Percentiles rank a stretch among this genome's conserved stretches.
These are phyloP conservation scores for Ophonus ardosiacus DNA, from an alignment of 2,888 invertebrate species.

Conservation along the genomic window DNA sequence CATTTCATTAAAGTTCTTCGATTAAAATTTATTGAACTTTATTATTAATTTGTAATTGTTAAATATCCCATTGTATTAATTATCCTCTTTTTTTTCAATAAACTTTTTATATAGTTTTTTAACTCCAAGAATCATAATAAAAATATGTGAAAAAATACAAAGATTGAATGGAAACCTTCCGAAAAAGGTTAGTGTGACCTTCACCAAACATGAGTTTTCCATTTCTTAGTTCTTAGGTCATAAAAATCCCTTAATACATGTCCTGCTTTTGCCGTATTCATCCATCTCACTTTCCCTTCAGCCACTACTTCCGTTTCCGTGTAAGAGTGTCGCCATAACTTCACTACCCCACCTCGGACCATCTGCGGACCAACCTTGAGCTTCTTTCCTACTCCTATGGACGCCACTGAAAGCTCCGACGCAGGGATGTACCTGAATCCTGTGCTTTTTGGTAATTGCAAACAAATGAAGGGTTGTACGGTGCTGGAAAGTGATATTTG, in stretches of 20 bases:
- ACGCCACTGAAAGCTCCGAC: neutral
- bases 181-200: neutral
- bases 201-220: neutral
- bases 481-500: constrained; percentile 40
- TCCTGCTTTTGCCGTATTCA: neutral
- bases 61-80: too few species aligned
- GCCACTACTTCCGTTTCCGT: constrained; percentile 30
- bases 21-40: too few species aligned
- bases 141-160: too few species aligned
- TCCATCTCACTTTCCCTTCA: constrained; percentile 26
- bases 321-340: constrained; percentile 47
- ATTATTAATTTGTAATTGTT: too few species aligned
- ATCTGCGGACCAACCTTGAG: constrained; percentile 17
- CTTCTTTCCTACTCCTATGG: constrained; percentile 11
- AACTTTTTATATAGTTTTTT: too few species aligned
- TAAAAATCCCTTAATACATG: constrained; percentile 12
- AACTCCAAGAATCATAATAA: too few species aligned
- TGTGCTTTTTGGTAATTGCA: constrained; percentile 43
- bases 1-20: too few species aligned
- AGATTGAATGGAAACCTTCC: too few species aligned
- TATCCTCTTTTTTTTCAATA: too few species aligned
- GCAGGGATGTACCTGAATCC: constrained; percentile 17
- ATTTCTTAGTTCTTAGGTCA: neutral
- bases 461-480: constrained; percentile 47
- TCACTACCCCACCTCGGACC: constrained; percentile 31